Conservation (phyloP, 2,888 invertebrate genomes). For the Andrena dorsata region DNA sequence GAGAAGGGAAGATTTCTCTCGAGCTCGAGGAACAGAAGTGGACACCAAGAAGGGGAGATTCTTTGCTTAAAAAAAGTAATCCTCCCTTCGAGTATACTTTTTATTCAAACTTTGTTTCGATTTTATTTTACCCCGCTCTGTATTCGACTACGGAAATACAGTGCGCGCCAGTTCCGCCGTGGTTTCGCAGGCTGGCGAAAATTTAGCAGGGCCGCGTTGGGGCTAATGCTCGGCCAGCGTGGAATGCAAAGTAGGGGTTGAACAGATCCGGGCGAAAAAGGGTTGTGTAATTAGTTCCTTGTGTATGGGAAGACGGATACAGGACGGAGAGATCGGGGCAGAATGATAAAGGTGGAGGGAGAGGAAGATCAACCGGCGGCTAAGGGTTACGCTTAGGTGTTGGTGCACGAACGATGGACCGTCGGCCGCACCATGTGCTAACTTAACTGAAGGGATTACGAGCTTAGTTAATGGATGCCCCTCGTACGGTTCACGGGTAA, state of each 20-base stretch:
- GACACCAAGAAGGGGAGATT: too few relatives aligned
- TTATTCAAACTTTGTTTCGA: too few relatives aligned
- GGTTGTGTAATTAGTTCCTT: neutral
- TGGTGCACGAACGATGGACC: slow-evolving; percentile 75
- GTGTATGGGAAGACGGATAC: slow-evolving; percentile 22
- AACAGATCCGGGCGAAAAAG: neutral
- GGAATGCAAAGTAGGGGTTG: slow-evolving; percentile 1
- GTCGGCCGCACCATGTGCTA: slow-evolving; percentile 82
- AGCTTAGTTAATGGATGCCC: slow-evolving; percentile 84
- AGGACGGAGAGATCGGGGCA: slow-evolving; percentile 5
- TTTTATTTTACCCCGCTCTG: too few relatives aligned
- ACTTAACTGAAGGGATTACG: slow-evolving; percentile 84
- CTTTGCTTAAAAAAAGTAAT: too few relatives aligned
- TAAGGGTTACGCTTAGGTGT: slow-evolving; percentile 51
- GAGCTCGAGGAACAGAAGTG: too few relatives aligned
- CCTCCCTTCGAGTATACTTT: too few relatives aligned
- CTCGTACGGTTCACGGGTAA: slow-evolving; percentile 74
- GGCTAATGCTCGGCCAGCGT: neutral
- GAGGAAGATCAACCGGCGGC: slow-evolving; percentile 47
- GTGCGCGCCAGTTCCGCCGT: too few relatives aligned
- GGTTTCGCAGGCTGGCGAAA: neutral
- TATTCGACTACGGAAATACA: too few relatives aligned
- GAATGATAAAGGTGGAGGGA: slow-evolving; percentile 40
- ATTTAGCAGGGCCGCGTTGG: neutral
- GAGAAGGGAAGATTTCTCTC: too few relatives aligned